These are phyloP conservation scores for Patella depressa DNA, from an alignment of 2,888 invertebrate species.

Conservation along the genomic window DNA sequence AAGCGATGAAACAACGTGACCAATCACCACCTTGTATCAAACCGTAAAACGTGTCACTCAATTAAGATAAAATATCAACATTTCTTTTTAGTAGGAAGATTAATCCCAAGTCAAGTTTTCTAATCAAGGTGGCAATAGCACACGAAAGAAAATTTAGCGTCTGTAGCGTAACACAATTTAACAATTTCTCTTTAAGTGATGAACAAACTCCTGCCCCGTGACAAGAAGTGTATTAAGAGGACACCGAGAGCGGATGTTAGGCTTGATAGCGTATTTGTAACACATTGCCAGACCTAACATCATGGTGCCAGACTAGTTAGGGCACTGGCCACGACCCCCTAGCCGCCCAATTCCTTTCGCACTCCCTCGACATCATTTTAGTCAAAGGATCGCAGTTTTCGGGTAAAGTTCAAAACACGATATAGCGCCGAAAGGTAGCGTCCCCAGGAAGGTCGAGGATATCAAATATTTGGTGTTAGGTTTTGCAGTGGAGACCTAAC, in stretches of 20 bases:
- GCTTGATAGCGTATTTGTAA: background rate
- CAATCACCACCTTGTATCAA: background rate
- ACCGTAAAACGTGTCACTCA: background rate
- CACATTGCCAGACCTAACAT: conserved; percentile 1
- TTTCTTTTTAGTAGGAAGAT: background rate
- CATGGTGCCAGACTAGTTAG: background rate
- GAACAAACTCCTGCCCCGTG: background rate
- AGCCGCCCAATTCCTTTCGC: conserved; percentile 5
- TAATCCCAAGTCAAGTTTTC: conserved; percentile 4
- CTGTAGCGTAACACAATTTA: conserved; percentile 7
- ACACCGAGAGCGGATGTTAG: background rate
- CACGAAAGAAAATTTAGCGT: background rate
- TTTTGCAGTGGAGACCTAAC: background rate
- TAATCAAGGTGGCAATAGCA: conserved; percentile 1
- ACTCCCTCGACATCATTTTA: background rate
- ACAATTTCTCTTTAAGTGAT: conserved; percentile 7
- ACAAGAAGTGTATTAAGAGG: background rate
- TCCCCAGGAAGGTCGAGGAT: background rate
- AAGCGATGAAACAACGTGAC: too few species aligned
- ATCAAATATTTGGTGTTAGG: conserved; percentile 5
- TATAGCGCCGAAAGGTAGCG: too few species aligned
- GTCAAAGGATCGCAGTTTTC: background rate
- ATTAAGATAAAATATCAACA: conserved; percentile 6
- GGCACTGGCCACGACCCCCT: background rate
- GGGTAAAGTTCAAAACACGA: background rate